phyloP scores from a whole-genome alignment of 2,113 vertebrate genomes.

The Thymallus thymallus region DNA sequence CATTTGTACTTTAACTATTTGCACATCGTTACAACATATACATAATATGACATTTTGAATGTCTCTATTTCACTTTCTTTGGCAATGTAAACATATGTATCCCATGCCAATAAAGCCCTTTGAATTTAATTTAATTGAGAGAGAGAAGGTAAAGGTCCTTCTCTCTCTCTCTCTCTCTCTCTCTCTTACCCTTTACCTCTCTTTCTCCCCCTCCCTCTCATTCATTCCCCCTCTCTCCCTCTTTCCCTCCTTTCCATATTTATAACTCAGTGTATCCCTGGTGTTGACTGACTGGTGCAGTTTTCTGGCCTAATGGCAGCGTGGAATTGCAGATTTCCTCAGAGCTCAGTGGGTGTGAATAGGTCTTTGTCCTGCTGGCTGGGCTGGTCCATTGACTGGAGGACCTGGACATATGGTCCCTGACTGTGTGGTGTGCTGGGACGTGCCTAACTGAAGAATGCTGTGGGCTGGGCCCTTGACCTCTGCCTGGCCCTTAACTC shows the following conservation, averaged over 20 bases:
- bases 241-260: constrained; percentile 17
- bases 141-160: constrained; percentile 65
- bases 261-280: constrained; percentile 14
- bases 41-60: too few relatives aligned
- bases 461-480: constrained; percentile 69
- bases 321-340: constrained; percentile 67
- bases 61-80: too few relatives aligned
- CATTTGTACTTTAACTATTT: too few relatives aligned
- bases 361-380: constrained; percentile 69
- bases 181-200: constrained; percentile 12
- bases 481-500: constrained; percentile 65
- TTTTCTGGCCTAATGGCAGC: constrained; percentile 61
- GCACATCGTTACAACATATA: too few relatives aligned
- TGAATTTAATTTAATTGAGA: too few relatives aligned
- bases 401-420: constrained; percentile 74
- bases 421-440: constrained; percentile 54
- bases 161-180: background rate
- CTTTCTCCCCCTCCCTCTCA: background rate
- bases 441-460: constrained; percentile 62
- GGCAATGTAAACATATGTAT: too few relatives aligned
- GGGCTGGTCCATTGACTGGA: constrained; percentile 67
- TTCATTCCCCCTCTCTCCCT: constrained; percentile 4
- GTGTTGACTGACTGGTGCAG: constrained; percentile 58
- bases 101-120: too few relatives aligned
- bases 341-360: constrained; percentile 65